phyloP scores from a whole-genome alignment of 35 echinoderm and acorn worm species.

The Heliocidaris tuberculata region DNA sequence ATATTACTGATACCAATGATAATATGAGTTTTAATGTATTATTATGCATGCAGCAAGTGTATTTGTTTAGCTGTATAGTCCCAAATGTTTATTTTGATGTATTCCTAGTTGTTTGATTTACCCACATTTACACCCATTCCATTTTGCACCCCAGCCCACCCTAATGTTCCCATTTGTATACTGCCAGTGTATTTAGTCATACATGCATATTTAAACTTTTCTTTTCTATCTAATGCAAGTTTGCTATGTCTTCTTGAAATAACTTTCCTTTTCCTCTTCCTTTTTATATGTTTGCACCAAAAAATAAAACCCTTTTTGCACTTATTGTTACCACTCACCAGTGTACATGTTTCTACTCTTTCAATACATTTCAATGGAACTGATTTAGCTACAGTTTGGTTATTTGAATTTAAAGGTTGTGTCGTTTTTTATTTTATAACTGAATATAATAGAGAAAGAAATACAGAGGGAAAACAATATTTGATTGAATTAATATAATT shows the following conservation, averaged over 20 bases:
- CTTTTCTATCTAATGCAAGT: background rate
- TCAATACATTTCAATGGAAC: background rate
- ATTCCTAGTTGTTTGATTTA: background rate
- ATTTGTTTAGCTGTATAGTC: background rate
- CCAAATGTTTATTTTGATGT: constrained; percentile 4
- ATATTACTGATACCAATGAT: background rate
- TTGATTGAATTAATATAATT: background rate
- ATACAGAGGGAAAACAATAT: background rate
- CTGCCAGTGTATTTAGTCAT: background rate
- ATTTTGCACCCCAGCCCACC: background rate
- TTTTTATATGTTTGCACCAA: background rate
- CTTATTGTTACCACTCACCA: background rate
- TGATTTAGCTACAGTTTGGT: background rate
- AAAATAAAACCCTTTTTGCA: background rate
- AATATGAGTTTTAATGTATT: background rate
- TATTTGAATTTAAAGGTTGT: background rate
- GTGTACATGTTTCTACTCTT: background rate
- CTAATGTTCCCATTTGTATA: background rate
- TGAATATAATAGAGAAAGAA: background rate
- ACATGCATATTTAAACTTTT: background rate
- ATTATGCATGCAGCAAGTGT: background rate
- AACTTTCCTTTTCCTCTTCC: background rate
- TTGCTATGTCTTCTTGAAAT: background rate
- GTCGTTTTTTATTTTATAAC: too few relatives aligned
- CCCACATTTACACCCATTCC: background rate